Evolutionary conservation across 2,113 vertebrate genomes (phyloP), one percentile per base, ranked within the genome.

Genomic region (Amphilophus citrinellus): DNA sequence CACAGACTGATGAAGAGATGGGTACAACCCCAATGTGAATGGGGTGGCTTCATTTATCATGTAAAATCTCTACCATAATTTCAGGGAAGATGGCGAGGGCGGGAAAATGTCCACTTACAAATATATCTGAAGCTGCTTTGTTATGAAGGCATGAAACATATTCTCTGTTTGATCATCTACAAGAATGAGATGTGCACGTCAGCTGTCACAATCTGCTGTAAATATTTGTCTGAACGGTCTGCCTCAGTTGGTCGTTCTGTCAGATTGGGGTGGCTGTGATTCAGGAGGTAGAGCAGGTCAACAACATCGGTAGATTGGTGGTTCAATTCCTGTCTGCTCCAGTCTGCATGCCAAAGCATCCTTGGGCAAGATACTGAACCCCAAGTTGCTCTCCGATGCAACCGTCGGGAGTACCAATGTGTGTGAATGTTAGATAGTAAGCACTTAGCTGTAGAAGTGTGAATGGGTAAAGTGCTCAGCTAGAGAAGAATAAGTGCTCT

Each of bases 31-130:
- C n/a, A 68, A 47, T 10, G 2, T 47, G 13, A 10, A 10, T 68
- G 65, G 0, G 15, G 3, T 13, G 17, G 39, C 0, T 27, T 27
- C 39, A 15, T 68, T 68, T 68, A 27, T 2, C 2, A 68, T 27
- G 10, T 58, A 57, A 57, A 57, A 37, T 42, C 22, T 61, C 60
- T 15, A 37, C 20, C 20, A 63, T 63, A 13, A 37, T n/a, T 63
- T 63, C 20, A 37, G 61, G 32, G 35, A 7, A n/a, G 11, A 63
- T n/a, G 10, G 32, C 10, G 20, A n/a, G 10, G 35, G 32, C 37
- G 10, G 47, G 47, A 5, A 18, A 53, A 6, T 53, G 61, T 37
- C 32, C 20, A 63, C 32, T 37, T 37, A 63, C 10, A n/a, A 20
- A 62, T 62, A 62, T 56, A 20, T 56, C 6, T 18, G 6, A 56